A percentile compares a stretch with the other conserved stretches of the same genome.
These are phyloP conservation scores for Hippocampus barbouri DNA, from an alignment of 2,113 vertebrate species.

Conservation along the genomic window DNA sequence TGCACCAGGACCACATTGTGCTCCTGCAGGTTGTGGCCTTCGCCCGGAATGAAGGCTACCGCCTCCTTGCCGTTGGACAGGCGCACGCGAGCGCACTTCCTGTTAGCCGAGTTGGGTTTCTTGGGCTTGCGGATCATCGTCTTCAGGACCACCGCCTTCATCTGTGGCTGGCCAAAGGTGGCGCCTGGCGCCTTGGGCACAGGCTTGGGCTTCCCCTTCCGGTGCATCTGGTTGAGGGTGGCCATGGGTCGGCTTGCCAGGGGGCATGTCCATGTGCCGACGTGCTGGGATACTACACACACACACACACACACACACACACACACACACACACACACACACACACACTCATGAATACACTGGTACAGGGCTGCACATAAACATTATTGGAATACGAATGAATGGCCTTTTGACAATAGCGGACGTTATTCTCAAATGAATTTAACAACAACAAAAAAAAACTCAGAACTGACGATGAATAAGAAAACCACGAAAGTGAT, in stretches of 20 bases:
- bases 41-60: constrained; percentile 83
- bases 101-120: constrained; percentile 94
- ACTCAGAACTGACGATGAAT: neutral
- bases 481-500: no score
- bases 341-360: neutral
- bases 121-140: constrained; percentile 90
- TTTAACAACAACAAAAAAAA: neutral
- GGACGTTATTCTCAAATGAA: neutral
- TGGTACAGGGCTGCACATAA: neutral
- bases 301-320: no score
- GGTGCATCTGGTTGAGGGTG: constrained; percentile 93
- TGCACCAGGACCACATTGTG: constrained; percentile 86
- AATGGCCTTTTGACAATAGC: no score
- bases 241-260: constrained; percentile 76
- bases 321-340: neutral
- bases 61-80: constrained; percentile 84
- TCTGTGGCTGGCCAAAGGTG: constrained; percentile 77
- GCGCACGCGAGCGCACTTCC: constrained; percentile 84
- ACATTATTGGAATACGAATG: no score
- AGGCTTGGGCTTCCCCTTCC: constrained; percentile 64
- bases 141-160: constrained; percentile 85
- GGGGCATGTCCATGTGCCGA: constrained; percentile 44
- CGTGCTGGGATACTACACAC: constrained; percentile 46
- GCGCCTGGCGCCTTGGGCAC: constrained; percentile 35
- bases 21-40: constrained; percentile 92